phyloP scores from a whole-genome alignment of 2,113 vertebrate genomes.

The Cardinalis cardinalis region DNA sequence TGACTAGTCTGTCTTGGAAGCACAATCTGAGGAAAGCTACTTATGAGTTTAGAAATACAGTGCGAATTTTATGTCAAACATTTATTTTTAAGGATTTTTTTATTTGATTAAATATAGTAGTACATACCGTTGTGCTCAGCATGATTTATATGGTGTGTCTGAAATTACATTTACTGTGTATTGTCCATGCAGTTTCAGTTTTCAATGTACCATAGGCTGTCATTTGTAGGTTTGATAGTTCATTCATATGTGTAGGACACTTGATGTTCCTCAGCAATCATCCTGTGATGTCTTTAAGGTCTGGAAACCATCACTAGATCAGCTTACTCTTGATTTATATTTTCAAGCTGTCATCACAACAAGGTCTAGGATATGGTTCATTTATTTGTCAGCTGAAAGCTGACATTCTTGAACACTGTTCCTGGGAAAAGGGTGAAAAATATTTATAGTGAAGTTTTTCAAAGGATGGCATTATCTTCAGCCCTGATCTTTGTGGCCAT shows the following conservation, averaged over 20 bases:
- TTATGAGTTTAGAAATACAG: background rate
- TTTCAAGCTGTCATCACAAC: background rate
- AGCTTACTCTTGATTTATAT: background rate
- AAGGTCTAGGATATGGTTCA: background rate
- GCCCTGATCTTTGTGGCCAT: background rate
- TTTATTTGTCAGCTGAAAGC: background rate
- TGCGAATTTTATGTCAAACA: background rate
- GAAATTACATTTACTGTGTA: background rate
- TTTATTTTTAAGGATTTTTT: conserved; percentile 9
- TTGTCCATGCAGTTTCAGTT: background rate
- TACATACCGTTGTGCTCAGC: background rate
- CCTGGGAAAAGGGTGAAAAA: background rate
- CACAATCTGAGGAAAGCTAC: background rate
- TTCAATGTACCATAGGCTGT: background rate
- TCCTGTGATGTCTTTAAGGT: background rate
- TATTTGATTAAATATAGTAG: background rate
- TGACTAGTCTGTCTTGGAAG: background rate
- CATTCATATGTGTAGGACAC: background rate
- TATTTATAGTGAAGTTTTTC: background rate
- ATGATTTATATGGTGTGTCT: background rate
- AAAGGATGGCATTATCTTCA: background rate
- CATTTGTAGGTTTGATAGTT: background rate
- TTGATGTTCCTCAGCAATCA: conserved; percentile 1
- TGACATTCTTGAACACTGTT: background rate
- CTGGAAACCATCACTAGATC: background rate